Evolutionary conservation across 2,797 vertebrate genomes (phyloP), one percentile per base, ranked within the genome.

Genomic region (Balearica regulorum): DNA sequence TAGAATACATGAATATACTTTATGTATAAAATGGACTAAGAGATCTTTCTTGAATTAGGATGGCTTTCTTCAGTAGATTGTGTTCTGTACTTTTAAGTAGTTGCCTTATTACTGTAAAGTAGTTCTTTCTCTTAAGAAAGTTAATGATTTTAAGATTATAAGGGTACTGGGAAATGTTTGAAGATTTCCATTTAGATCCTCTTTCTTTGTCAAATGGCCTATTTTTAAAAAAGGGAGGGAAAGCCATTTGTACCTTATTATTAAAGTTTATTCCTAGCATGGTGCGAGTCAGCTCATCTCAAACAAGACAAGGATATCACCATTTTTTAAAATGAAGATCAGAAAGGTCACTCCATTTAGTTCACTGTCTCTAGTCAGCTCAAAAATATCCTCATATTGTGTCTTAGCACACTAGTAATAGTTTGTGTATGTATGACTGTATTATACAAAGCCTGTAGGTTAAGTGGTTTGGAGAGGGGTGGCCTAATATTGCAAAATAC

Each of bases 361-460:
- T 92, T 83, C 26, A 49, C 21, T 87, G 26, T 57, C 79, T 90
- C 53, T 77, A 60, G 11, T 93, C 49, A 77, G 66, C 77, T 90
- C 58, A 78, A 41, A 92, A 77, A 76, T 66, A 53, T 20, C 35
- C 76, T 90, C 14, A 1, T 61, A 1, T 76, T 87, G 91, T 81
- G 46, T 64, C 41, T 49, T 64, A 61, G n/a, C 20, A 86, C 35
- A 68, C 28, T 43, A 71, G 20, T 58, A 48, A 35, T n/a, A 37
- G 10, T 71, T 53, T 82, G 14, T 49, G 15, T 31, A 16, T 21
- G 18, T 66, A 2, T 79, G 71, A 64, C 26, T 43, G 13, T 58
- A 35, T 39, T 64, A 17, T 37, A 44, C 54, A 43, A 16, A 29
- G 66, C 19, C 64, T 83, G 33, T 24, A 83, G 62, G 55, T 81